Evolutionary conservation across 1,140 invertebrate genomes (phyloP), one percentile per base, ranked within the genome.

Genomic region (Panulirus ornatus): DNA sequence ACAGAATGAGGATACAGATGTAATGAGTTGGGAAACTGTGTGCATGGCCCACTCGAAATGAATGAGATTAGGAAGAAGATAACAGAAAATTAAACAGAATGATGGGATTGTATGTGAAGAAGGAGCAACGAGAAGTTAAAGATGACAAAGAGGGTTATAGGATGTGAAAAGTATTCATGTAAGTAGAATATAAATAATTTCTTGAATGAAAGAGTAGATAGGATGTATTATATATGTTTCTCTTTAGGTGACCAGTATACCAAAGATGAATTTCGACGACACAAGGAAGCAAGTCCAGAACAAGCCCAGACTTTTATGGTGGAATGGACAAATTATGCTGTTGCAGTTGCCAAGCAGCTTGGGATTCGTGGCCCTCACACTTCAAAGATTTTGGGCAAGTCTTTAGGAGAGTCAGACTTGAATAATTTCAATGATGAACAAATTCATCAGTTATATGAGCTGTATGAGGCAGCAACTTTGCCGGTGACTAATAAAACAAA

Each of bases 251-350:
- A 97, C 93, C 95, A 95, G 93, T 99, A 99, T 94, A 97, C 97
- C 0, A 96, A 96, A 92, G 97, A 98, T 92, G 98, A 99, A 94
- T 99, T 99, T 94, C 96, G 96, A 92, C 94, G 96, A 76, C 97
- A 99, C 93, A 97, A 98, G 93, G 95, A 95, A n/a, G 97, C 96
- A 91, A 95, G 95, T 84, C 94, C 94, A 16, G 94, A 95, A 76
- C 96, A 97, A 93, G 95, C 97, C 16, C 93, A 95, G 38, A 94
- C 96, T 88, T 99, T 99, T 93, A 95, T 98, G 93, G 95, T 95
- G 42, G 97, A 98, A 94, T 99, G 98, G 98, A 96, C 97, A 63
- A 97, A 96, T 91, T 98, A 98, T 94, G 96, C 96, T 54, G 94
- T 96, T 47, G 95, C 94, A 75, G 93, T 98, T 63, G 95, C 96